A percentile compares a stretch with the other conserved stretches of the same genome.
These are phyloP conservation scores for Chironomus riparius DNA, from an alignment of 2,888 invertebrate genomes.

Conservation along the genomic window DNA sequence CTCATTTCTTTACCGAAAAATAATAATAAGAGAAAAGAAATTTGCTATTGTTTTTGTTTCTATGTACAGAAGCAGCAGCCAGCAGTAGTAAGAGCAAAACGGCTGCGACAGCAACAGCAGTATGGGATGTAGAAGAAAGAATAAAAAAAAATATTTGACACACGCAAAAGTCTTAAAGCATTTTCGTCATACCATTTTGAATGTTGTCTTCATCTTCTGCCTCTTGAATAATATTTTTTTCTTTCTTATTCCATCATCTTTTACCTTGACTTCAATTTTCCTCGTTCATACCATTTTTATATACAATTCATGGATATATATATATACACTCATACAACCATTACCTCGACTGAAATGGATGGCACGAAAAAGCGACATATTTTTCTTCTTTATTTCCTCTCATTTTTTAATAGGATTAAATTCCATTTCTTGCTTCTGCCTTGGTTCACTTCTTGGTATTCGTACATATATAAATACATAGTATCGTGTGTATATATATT, in stretches of 20 bases:
- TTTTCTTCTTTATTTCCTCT: conserved; percentile 17
- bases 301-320: background rate
- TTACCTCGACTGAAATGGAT: background rate
- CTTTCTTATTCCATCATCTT: background rate
- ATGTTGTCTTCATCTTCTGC: background rate
- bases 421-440: background rate
- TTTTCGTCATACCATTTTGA: background rate
- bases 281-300: background rate
- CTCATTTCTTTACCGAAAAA: background rate
- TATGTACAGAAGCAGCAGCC: no score
- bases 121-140: background rate
- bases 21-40: background rate
- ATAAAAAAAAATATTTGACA: background rate
- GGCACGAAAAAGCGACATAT: conserved; percentile 17
- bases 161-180: background rate
- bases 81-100: no score
- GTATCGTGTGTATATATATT: background rate
- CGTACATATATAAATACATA: no score
- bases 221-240: background rate
- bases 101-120: background rate
- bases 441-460: background rate
- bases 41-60: background rate
- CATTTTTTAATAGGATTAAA: conserved; percentile 26
- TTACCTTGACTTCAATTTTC: background rate
- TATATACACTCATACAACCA: background rate